Conservation (phyloP, 2,113 vertebrate species). For the Cnemophilus loriae region DNA sequence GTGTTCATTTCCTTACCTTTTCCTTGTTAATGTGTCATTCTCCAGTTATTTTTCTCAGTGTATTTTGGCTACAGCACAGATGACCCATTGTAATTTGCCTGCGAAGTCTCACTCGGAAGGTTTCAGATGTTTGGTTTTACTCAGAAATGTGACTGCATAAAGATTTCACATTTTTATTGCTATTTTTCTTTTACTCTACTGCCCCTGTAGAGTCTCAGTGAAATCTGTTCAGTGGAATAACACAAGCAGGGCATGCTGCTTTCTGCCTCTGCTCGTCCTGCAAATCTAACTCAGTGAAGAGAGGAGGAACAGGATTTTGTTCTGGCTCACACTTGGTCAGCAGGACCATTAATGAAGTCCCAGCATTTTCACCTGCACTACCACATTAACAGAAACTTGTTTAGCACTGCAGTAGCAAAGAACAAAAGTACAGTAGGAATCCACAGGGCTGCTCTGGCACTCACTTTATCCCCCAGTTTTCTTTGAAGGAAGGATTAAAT, state of each 20-base stretch:
- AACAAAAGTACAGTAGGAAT: neutral
- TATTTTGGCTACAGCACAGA: constrained; percentile 27
- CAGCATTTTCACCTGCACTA: constrained; percentile 40
- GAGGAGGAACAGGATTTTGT: neutral
- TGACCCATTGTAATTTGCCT: neutral
- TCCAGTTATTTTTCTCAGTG: neutral
- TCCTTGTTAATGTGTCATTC: constrained; percentile 5
- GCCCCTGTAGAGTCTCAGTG: neutral
- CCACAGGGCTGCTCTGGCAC: neutral
- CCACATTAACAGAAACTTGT: neutral
- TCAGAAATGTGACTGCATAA: neutral
- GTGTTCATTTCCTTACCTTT: constrained; percentile 38
- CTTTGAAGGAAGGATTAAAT: constrained; percentile 48
- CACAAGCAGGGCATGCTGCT: neutral
- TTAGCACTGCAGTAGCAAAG: neutral
- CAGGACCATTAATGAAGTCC: neutral
- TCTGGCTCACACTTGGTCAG: constrained; percentile 26
- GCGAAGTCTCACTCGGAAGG: neutral
- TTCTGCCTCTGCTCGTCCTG: neutral
- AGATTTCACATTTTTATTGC: constrained; percentile 20
- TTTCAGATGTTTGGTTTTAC: neutral
- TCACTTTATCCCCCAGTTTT: neutral
- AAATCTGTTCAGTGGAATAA: neutral
- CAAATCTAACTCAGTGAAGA: neutral
- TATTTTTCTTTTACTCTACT: neutral